These are phyloP conservation scores for Protosalanx chinensis DNA, from an alignment of 2,797 vertebrate species.

Conservation along the genomic window DNA sequence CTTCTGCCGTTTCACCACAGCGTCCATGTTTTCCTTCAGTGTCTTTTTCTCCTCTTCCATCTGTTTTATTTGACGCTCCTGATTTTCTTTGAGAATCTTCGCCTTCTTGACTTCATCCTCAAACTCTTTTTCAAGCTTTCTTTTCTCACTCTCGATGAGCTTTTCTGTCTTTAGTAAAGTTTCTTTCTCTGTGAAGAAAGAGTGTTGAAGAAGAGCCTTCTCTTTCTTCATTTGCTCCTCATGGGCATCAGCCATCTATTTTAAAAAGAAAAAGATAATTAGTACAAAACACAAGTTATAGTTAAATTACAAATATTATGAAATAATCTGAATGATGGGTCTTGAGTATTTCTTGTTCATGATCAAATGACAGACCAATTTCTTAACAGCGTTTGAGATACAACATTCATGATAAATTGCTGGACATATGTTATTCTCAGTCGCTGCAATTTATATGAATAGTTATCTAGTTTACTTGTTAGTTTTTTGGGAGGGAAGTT, in stretches of 20 bases:
- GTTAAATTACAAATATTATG: neutral
- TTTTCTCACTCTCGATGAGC: slow-evolving; percentile 87
- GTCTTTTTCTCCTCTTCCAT: slow-evolving; percentile 88
- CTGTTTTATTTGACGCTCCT: slow-evolving; percentile 78
- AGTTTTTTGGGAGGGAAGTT: slow-evolving; percentile 27
- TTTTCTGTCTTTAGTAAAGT: slow-evolving; percentile 84
- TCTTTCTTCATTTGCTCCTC: slow-evolving; percentile 88
- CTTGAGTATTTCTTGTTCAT: too few relatives aligned
- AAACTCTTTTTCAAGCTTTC: slow-evolving; percentile 86
- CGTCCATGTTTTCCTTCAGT: slow-evolving; percentile 81
- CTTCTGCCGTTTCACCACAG: slow-evolving; percentile 81
- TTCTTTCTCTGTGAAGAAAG: slow-evolving; percentile 87
- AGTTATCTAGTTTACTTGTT: slow-evolving; percentile 30
- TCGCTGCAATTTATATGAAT: slow-evolving; percentile 53
- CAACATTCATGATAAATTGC: slow-evolving; percentile 52
- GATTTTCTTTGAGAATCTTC: slow-evolving; percentile 80
- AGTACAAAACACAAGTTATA: slow-evolving; percentile 1
- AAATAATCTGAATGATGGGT: neutral
- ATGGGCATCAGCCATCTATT: slow-evolving; percentile 84
- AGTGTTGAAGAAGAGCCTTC: slow-evolving; percentile 82
- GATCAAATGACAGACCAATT: too few relatives aligned
- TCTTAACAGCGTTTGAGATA: neutral
- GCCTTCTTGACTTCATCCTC: slow-evolving; percentile 87
- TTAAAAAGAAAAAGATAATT: slow-evolving; percentile 17
- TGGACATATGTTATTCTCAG: slow-evolving; percentile 35